Conservation (phyloP, 2,888 invertebrate species). For the Pheosia gnoma region DNA sequence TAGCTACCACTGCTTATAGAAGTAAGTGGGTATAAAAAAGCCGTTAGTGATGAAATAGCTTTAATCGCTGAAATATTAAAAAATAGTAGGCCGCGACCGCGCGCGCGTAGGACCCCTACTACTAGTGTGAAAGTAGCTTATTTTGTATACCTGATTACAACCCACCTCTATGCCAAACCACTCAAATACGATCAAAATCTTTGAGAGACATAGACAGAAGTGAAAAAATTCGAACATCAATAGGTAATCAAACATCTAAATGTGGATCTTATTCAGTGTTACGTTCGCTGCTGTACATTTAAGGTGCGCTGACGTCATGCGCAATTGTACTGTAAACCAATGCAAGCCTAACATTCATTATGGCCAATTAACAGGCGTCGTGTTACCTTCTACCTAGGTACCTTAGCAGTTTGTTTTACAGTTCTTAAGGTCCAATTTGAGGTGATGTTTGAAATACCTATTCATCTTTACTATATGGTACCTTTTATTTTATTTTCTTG, state of each 20-base stretch:
- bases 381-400: conserved; percentile 41
- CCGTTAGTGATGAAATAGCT: no score
- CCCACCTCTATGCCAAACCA: no score
- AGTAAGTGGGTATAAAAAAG: no score
- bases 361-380: conserved; percentile 51
- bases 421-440: background rate
- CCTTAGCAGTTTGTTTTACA: conserved; percentile 29
- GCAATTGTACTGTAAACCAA: conserved; percentile 45
- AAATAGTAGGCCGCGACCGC: no score
- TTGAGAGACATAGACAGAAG: background rate
- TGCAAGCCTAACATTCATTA: conserved; percentile 48
- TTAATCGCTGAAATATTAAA: no score
- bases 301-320: conserved; percentile 46
- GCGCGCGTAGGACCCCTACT: no score
- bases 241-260: conserved; percentile 20
- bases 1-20: no score
- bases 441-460: background rate
- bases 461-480: background rate
- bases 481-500: no score
- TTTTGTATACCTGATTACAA: no score
- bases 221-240: conserved; percentile 20
- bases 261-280: conserved; percentile 31
- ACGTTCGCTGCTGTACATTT: conserved; percentile 36
- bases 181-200: no score
- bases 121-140: no score